phyloP scores from a whole-genome alignment of 53 echinoderm and acorn worm species.

The Echinarachnius parma region DNA sequence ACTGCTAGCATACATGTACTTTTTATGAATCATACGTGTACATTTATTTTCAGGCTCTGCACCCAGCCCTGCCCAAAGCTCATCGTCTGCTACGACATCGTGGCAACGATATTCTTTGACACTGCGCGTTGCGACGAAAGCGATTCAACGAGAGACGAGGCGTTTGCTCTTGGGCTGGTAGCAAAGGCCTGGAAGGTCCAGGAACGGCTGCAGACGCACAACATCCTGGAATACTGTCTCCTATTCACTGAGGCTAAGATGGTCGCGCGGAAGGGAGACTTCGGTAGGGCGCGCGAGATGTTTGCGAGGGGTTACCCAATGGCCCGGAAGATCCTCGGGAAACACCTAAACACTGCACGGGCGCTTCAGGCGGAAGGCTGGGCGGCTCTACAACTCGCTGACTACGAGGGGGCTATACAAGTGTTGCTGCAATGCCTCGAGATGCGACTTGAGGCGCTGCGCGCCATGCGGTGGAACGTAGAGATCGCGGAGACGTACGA shows the following conservation, averaged over 20 bases:
- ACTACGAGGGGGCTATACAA: conserved; percentile 7
- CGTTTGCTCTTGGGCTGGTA: conserved; percentile 11
- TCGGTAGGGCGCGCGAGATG: conserved; percentile 19
- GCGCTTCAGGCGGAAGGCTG: conserved; percentile 32
- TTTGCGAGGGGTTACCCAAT: conserved; percentile 6
- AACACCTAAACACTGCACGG: conserved; percentile 37
- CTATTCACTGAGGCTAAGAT: conserved; percentile 22
- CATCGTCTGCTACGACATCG: conserved; percentile 13
- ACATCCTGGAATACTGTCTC: conserved; percentile 28
- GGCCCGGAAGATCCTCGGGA: conserved; percentile 15
- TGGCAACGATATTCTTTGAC: background rate
- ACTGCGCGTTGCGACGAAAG: background rate
- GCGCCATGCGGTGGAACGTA: conserved; percentile 41
- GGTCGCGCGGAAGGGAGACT: background rate
- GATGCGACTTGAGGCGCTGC: conserved; percentile 15
- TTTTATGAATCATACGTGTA: too few species aligned
- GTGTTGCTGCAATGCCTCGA: conserved; percentile 20
- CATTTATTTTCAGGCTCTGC: conserved; percentile 12
- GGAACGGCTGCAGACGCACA: conserved; percentile 28
- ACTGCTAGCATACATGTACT: too few species aligned
- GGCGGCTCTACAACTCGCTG: conserved; percentile 13
- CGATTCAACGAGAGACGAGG: too few species aligned
- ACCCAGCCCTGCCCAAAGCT: conserved; percentile 27
- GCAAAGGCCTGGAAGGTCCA: conserved; percentile 12
- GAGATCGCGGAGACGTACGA: conserved; percentile 37